A percentile compares a stretch with the other conserved stretches of the same genome.
phyloP scores from a whole-genome alignment of 2,888 invertebrate species.

The Drosophila meridiana region DNA sequence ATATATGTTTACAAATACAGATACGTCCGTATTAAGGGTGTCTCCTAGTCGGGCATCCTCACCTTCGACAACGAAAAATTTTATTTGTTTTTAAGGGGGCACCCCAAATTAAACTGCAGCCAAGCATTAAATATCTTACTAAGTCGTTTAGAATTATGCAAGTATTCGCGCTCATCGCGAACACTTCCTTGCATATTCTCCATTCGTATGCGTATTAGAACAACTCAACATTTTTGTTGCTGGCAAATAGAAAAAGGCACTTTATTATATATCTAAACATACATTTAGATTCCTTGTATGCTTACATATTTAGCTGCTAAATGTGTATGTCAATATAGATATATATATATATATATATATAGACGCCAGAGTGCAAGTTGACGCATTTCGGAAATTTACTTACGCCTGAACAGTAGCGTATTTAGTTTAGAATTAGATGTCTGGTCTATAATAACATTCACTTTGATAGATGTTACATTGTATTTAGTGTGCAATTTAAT shows the following conservation, averaged over 20 bases:
- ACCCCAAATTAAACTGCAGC: conserved; percentile 1
- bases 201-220: conserved; percentile 1
- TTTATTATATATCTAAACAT: conserved; percentile 20
- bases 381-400: conserved; percentile 48
- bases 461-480: too few species aligned
- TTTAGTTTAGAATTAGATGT: conserved; percentile 21
- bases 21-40: background rate
- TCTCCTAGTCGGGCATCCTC: background rate
- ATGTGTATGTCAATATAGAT: background rate
- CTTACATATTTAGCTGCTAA: too few species aligned
- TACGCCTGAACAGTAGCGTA: conserved; percentile 10
- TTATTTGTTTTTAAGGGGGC: conserved; percentile 9
- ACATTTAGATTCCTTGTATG: background rate
- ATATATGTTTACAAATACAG: too few species aligned
- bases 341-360: background rate
- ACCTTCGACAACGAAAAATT: too few species aligned
- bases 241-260: conserved; percentile 45
- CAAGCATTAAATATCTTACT: conserved; percentile 38
- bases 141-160: background rate
- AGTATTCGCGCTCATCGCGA: conserved; percentile 7
- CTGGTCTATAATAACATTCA: conserved; percentile 16
- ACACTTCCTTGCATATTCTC: background rate
- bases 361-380: conserved; percentile 39
- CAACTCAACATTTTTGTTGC: conserved; percentile 39
- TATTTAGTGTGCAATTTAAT: too few species aligned